Conservation (phyloP, 2,888 invertebrate species). For the Aleiodes alternator region DNA sequence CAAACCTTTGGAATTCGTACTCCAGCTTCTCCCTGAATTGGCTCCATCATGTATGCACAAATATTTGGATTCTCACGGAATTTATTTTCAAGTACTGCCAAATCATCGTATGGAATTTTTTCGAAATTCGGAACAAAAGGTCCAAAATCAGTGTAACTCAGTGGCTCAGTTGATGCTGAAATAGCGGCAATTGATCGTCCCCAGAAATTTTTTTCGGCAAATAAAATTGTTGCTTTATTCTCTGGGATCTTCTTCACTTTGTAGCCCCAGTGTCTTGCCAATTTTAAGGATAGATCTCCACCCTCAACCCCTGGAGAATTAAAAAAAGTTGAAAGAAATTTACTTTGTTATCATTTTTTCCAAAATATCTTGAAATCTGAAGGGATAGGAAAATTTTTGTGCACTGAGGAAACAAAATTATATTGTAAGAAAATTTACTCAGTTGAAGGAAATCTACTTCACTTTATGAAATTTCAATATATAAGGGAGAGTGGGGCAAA, state of each 20-base stretch:
- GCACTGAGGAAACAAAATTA: too few relatives aligned
- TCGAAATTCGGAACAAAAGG: constrained; percentile 88
- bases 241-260: constrained; percentile 83
- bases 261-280: constrained; percentile 90
- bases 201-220: constrained; percentile 89
- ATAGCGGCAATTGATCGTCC: constrained; percentile 88
- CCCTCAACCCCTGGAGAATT: constrained; percentile 83
- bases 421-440: too few relatives aligned
- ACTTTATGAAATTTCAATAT: too few relatives aligned
- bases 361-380: too few relatives aligned
- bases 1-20: constrained; percentile 81
- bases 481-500: too few relatives aligned
- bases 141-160: constrained; percentile 83
- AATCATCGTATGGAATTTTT: constrained; percentile 85
- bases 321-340: not conserved
- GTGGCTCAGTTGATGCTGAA: constrained; percentile 86
- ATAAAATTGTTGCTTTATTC: constrained; percentile 83
- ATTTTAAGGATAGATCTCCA: constrained; percentile 87
- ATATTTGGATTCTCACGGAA: constrained; percentile 79
- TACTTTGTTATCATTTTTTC: not conserved
- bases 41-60: constrained; percentile 91
- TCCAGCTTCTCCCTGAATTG: constrained; percentile 92
- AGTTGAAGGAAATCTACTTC: too few relatives aligned
- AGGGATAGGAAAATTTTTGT: too few relatives aligned
- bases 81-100: constrained; percentile 80